Evolutionary conservation across 2,113 vertebrate genomes (phyloP).

Genomic region (Rhinogobius similis): DNA sequence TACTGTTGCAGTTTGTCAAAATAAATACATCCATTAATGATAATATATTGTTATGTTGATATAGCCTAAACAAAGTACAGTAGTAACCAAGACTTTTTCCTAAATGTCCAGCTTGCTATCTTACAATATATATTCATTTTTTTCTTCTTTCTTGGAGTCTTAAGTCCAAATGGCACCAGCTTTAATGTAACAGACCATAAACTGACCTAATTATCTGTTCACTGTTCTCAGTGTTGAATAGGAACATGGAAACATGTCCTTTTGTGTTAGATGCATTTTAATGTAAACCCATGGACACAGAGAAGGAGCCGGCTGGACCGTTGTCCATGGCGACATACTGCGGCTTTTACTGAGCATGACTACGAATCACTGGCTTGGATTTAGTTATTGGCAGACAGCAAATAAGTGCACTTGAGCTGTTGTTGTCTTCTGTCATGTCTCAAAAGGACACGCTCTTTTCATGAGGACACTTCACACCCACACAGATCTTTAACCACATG

Average conservation of each 20-base stretch:
- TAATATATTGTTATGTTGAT: too few species aligned
- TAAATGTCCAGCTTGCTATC: too few species aligned
- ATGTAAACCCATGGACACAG: slow-evolving; percentile 21
- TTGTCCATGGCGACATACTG: slow-evolving; percentile 20
- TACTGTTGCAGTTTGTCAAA: too few species aligned
- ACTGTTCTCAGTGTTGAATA: slow-evolving; percentile 34
- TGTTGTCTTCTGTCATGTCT: neutral
- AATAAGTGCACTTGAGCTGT: neutral
- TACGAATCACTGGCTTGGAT: neutral
- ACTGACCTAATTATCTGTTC: slow-evolving; percentile 30
- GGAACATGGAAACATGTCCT: slow-evolving; percentile 18
- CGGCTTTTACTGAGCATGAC: neutral
- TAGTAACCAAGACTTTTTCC: too few species aligned
- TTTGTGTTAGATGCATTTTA: slow-evolving; percentile 40
- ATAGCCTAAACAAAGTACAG: too few species aligned
- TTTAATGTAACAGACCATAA: slow-evolving; percentile 10
- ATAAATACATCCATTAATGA: too few species aligned
- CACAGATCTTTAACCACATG: neutral
- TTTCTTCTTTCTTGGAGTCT: neutral
- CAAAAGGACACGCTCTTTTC: neutral
- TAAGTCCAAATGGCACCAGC: neutral
- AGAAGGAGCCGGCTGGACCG: slow-evolving; percentile 6
- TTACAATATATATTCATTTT: neutral
- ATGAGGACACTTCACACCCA: neutral
- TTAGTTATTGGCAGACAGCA: neutral